These are phyloP conservation scores for Cotesia congregata DNA, from an alignment of 2,888 invertebrate genomes.

Conservation along the genomic window DNA sequence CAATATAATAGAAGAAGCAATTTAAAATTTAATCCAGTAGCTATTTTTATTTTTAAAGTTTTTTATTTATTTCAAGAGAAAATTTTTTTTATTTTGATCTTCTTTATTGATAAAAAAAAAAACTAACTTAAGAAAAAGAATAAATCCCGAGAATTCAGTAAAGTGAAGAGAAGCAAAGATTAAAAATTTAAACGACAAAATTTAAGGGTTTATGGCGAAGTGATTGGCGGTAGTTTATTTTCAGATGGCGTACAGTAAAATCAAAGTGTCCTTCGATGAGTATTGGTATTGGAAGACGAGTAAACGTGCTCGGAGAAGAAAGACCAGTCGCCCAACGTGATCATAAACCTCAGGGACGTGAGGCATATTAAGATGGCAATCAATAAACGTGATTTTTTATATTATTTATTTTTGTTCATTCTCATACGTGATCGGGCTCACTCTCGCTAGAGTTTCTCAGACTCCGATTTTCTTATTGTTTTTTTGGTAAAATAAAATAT, in stretches of 20 bases:
- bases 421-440: background rate
- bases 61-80: too few species aligned
- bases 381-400: conserved; percentile 44
- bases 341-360: conserved; percentile 46
- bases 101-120: too few species aligned
- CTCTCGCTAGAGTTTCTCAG: background rate
- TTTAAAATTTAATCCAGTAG: too few species aligned
- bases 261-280: background rate
- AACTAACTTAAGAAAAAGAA: too few species aligned
- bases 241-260: background rate
- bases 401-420: conserved; percentile 9
- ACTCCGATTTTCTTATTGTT: background rate
- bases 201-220: background rate
- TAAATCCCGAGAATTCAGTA: too few species aligned
- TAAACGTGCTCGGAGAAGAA: conserved; percentile 1
- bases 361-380: conserved; percentile 48
- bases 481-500: background rate
- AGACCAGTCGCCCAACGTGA: conserved; percentile 31
- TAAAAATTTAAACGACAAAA: background rate
- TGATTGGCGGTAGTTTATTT: background rate
- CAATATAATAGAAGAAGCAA: too few species aligned
- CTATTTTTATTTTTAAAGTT: too few species aligned
- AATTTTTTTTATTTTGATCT: too few species aligned
- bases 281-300: background rate
- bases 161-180: too few species aligned